Evolutionary conservation across 2,113 vertebrate genomes (phyloP).

Genomic region (Pomatostomus ruficeps): DNA sequence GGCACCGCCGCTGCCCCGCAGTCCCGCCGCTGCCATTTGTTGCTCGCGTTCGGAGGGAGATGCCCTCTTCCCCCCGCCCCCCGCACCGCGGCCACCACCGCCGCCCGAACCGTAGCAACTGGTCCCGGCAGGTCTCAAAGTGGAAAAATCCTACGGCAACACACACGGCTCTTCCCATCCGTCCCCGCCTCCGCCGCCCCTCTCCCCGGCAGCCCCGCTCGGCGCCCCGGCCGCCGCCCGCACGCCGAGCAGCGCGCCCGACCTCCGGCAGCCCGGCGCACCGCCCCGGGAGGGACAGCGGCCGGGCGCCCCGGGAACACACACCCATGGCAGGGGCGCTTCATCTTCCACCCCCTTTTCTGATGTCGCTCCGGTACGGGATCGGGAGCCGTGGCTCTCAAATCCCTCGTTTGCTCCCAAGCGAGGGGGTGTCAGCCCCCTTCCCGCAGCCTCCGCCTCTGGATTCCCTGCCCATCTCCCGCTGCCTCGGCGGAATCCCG

Average conservation of each 20-base stretch:
- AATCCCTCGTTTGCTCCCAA: neutral
- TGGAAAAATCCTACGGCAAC: constrained; percentile 11
- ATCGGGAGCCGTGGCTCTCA: neutral
- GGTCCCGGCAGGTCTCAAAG: neutral
- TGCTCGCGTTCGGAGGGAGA: neutral
- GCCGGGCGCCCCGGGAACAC: neutral
- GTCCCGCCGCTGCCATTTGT: constrained; percentile 10
- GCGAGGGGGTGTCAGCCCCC: neutral
- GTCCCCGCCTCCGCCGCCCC: neutral
- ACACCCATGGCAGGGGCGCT: neutral
- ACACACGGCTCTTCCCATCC: neutral
- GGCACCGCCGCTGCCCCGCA: neutral
- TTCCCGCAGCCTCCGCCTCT: neutral
- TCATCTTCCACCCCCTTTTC: neutral
- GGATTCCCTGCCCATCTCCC: neutral
- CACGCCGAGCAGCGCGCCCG: neutral
- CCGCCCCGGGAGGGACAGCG: neutral
- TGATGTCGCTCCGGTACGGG: neutral
- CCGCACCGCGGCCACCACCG: neutral
- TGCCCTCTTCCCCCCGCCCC: neutral
- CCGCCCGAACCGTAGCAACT: neutral
- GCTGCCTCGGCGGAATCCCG: neutral
- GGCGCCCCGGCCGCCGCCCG: neutral
- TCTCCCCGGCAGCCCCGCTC: neutral
- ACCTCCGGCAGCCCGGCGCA: neutral